Base-by-base conservation (phyloP, 2,888 invertebrate genomes). In the Tachystola acroxantha region DNA sequence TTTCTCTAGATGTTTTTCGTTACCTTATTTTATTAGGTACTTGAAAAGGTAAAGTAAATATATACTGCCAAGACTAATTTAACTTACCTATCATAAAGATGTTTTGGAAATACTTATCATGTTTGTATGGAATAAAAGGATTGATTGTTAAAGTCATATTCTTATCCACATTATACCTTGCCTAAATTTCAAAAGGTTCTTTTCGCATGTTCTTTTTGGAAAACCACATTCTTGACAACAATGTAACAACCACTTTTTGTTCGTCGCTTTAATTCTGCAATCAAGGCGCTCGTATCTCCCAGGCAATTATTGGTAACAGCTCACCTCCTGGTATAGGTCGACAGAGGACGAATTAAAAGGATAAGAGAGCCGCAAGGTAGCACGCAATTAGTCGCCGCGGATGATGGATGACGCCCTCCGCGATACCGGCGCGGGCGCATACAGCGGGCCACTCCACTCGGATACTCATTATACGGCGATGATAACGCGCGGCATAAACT, bases 391-490 rank as follows among this genome's bases (percentile, higher is more conserved):
- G 85, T 81, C 79, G 65, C 64, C 57, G 53, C 45, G 58, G 68
- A 80, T 86, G 85, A 86, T 86, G 84, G 85, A 85, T 85, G 82
- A 72, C 66, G 67, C 69, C 64, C 66, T 64, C 65, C 54, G 53
- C 66, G 73, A 73, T 78, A 73, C 62, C 48, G 80, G 74, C 74
- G 74, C 71, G 48, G 80, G 74, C 74, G 74, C 71, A 71, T 74
- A 73, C 70, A 81, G n/a, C n/a, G n/a, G n/a, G n/a, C n/a, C n/a
- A n/a, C n/a, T n/a, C n/a, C n/a, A n/a, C n/a, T n/a, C n/a, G 19
- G 51, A 64, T 69, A 74, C 79, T 82, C 82, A 84, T 85, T 86
- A 86, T 80, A 81, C 82, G 79, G 66, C 71, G 71, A 63, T 76
- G 82, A 84, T 84, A 85, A 84, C 73, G 67, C 64, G 56, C 53